Conservation (phyloP, 2,797 vertebrate genomes). For the Argya squamiceps region DNA sequence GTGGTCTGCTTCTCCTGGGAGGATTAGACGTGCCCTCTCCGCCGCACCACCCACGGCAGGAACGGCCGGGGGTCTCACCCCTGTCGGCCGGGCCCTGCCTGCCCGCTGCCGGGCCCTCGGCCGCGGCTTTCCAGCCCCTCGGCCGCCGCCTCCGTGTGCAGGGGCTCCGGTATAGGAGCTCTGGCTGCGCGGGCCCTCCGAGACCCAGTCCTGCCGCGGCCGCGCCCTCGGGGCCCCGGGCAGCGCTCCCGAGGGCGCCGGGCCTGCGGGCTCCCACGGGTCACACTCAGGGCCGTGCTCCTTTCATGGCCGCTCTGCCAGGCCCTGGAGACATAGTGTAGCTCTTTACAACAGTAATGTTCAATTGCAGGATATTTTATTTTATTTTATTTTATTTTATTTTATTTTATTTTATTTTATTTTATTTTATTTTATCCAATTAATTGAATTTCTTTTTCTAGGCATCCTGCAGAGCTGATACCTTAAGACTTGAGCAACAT, state of each 20-base stretch:
- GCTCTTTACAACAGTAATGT: neutral
- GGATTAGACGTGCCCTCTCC: no score
- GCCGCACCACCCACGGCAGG: neutral
- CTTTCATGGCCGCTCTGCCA: neutral
- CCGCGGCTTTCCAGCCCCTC: neutral
- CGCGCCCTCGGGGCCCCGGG: neutral
- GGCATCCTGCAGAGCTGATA: neutral
- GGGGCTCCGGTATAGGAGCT: no score
- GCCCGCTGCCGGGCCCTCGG: neutral
- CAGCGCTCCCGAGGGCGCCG: neutral
- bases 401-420: neutral
- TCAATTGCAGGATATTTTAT: neutral
- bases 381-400: neutral
- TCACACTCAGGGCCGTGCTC: neutral
- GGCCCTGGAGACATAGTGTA: no score
- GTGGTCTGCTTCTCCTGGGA: neutral
- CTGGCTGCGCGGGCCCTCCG: no score
- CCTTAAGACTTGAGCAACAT: accelerated
- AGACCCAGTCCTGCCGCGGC: neutral
- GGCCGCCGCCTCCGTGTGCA: no score
- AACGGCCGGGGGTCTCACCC: no score
- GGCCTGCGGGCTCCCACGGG: neutral
- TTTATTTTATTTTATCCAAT: neutral
- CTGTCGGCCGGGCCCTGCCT: neutral
- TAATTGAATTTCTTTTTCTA: neutral